Conservation (phyloP, 2,888 invertebrate species). For the Tetanocera ferruginea region DNA sequence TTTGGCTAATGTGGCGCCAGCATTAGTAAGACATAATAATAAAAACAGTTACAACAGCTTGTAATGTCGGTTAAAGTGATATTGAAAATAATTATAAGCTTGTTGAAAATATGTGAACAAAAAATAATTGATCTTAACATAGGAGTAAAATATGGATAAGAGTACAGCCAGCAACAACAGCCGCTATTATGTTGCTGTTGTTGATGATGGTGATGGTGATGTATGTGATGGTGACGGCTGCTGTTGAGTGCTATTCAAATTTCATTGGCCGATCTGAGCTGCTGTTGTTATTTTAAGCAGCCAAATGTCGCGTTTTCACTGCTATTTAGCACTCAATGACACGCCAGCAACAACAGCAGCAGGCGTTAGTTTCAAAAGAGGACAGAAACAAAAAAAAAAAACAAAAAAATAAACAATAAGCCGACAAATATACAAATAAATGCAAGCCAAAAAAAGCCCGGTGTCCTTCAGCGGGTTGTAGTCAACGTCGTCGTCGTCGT, state of each 20-base stretch:
- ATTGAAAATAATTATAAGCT: neutral
- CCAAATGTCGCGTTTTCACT: neutral
- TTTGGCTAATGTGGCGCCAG: neutral
- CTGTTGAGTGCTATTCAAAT: conserved; percentile 8
- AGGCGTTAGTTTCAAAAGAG: neutral
- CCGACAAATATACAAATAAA: neutral
- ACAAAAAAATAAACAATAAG: neutral
- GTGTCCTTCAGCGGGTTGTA: conserved; percentile 3
- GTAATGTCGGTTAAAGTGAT: no score
- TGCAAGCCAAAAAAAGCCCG: conserved; percentile 21
- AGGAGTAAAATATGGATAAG: neutral
- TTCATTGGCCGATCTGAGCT: neutral
- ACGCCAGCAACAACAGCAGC: conserved; percentile 27
- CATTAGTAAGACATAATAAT: neutral
- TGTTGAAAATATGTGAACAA: neutral
- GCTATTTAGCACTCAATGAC: conserved; percentile 10
- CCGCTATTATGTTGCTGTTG: neutral
- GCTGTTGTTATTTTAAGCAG: neutral
- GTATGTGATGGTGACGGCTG: neutral
- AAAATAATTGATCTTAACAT: neutral
- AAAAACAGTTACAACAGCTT: no score
- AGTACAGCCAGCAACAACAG: no score
- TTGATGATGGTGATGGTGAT: neutral
- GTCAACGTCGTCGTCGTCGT: neutral
- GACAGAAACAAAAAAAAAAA: neutral